Percentiles rank a stretch among this genome's conserved stretches.
Evolutionary conservation across 2,888 invertebrate species (phyloP).

Genomic region (Seira musarum): DNA sequence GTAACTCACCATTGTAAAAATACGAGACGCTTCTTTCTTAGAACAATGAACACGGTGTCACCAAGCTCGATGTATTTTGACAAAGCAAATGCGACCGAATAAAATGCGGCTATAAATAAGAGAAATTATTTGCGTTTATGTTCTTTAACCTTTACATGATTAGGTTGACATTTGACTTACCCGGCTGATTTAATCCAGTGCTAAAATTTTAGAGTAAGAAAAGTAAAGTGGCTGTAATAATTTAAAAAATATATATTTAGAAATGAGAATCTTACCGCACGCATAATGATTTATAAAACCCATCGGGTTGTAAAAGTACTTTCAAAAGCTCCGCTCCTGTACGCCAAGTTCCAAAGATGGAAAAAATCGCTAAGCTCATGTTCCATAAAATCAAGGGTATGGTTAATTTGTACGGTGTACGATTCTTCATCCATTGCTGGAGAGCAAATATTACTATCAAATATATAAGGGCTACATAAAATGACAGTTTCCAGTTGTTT

Average conservation of each 20-base stretch:
- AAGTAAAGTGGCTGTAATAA: background rate
- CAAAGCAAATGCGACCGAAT: slow-evolving; percentile 45
- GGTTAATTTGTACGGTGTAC: slow-evolving; percentile 90
- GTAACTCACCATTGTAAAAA: slow-evolving; percentile 52
- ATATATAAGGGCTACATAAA: slow-evolving; percentile 91
- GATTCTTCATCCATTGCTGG: slow-evolving; percentile 92
- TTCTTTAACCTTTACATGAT: too few relatives aligned
- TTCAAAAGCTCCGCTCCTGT: slow-evolving; percentile 94
- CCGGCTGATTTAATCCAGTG: slow-evolving; percentile 34
- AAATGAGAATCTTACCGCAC: slow-evolving; percentile 81
- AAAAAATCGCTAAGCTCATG: slow-evolving; percentile 91
- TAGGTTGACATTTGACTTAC: too few relatives aligned
- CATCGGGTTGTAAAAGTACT: slow-evolving; percentile 83
- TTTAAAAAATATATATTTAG: background rate
- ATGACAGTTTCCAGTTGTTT: slow-evolving; percentile 94
- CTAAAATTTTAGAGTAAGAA: too few relatives aligned
- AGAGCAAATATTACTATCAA: slow-evolving; percentile 95
- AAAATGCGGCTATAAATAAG: slow-evolving; percentile 41
- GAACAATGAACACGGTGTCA: slow-evolving; percentile 52
- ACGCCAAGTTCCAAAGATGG: slow-evolving; percentile 92
- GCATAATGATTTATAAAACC: slow-evolving; percentile 94
- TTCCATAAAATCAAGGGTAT: slow-evolving; percentile 94
- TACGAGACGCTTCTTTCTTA: slow-evolving; percentile 35
- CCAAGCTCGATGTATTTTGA: slow-evolving; percentile 58
- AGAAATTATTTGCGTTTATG: background rate